These are phyloP conservation scores for Nowickia ferox DNA, from an alignment of 2,888 invertebrate genomes.

Conservation along the genomic window DNA sequence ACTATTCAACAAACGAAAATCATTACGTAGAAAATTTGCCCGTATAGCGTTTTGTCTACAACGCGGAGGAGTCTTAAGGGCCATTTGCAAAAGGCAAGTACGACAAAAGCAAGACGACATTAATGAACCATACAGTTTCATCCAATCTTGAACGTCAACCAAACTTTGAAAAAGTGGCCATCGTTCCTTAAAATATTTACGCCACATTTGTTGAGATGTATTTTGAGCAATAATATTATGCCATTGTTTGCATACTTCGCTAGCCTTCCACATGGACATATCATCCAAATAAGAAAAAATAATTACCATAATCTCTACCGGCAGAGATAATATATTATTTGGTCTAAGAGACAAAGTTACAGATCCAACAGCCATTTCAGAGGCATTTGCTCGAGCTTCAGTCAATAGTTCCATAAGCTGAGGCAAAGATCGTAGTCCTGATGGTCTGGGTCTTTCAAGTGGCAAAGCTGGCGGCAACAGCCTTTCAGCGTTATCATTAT, in stretches of 20 bases:
- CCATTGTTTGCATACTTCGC: slow-evolving; percentile 94
- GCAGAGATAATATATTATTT: slow-evolving; percentile 78
- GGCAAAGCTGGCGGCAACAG: slow-evolving; percentile 73
- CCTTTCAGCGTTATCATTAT: slow-evolving; percentile 60
- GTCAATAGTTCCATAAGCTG: slow-evolving; percentile 80
- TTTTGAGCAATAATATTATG: slow-evolving; percentile 90
- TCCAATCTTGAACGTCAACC: slow-evolving; percentile 90
- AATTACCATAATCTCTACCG: slow-evolving; percentile 89
- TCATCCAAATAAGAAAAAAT: slow-evolving; percentile 96
- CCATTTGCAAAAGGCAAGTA: slow-evolving; percentile 93
- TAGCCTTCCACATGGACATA: slow-evolving; percentile 94
- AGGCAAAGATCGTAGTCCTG: slow-evolving; percentile 79
- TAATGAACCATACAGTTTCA: slow-evolving; percentile 88
- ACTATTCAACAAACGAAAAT: slow-evolving; percentile 84
- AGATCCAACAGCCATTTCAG: slow-evolving; percentile 73
- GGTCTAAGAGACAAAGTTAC: slow-evolving; percentile 20
- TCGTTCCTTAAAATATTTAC: slow-evolving; percentile 88
- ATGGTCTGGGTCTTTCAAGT: slow-evolving; percentile 78
- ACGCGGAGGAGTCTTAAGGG: slow-evolving; percentile 87
- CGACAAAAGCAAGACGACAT: slow-evolving; percentile 93
- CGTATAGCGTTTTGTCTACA: slow-evolving; percentile 92
- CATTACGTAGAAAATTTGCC: slow-evolving; percentile 90
- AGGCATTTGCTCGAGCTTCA: slow-evolving; percentile 77
- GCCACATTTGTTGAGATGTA: slow-evolving; percentile 91
- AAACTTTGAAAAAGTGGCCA: slow-evolving; percentile 95